Evolutionary conservation across 2,888 invertebrate genomes (phyloP).

Genomic region (Patella ulyssiponensis): DNA sequence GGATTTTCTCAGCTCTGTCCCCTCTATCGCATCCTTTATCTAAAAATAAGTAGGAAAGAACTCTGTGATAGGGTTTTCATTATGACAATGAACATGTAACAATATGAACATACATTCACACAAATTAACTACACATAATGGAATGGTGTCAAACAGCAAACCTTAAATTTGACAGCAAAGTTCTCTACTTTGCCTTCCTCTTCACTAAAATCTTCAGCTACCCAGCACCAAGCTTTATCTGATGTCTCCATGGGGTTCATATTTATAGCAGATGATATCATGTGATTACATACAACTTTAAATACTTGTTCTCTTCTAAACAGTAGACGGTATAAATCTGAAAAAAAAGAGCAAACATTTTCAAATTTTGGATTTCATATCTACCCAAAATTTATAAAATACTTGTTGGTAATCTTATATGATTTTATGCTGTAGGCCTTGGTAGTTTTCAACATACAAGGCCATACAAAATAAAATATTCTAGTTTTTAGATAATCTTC

Average conservation of each 20-base stretch:
- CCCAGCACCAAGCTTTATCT: conserved; percentile 80
- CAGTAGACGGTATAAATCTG: conserved; percentile 74
- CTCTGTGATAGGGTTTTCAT: no score
- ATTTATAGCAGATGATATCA: conserved; percentile 82
- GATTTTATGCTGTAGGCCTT: no score
- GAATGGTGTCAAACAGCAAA: conserved; percentile 24
- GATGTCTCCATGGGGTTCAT: conserved; percentile 86
- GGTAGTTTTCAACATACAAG: no score
- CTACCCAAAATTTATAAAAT: no score
- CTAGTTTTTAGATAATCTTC: no score
- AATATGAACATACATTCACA: neutral
- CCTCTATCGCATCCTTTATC: no score
- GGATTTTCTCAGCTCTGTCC: no score
- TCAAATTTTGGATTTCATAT: no score
- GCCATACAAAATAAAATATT: no score
- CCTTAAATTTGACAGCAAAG: conserved; percentile 69
- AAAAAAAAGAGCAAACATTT: neutral
- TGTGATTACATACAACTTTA: conserved; percentile 91
- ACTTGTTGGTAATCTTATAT: no score
- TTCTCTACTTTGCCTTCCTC: conserved; percentile 73
- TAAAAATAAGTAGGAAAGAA: no score
- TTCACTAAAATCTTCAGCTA: conserved; percentile 89
- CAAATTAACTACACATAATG: no score
- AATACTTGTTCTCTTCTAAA: conserved; percentile 70
- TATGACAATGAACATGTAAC: neutral